Evolutionary conservation across 2,888 invertebrate genomes (phyloP), one percentile per base, ranked within the genome.

Genomic region (Boloria euphrosyne): DNA sequence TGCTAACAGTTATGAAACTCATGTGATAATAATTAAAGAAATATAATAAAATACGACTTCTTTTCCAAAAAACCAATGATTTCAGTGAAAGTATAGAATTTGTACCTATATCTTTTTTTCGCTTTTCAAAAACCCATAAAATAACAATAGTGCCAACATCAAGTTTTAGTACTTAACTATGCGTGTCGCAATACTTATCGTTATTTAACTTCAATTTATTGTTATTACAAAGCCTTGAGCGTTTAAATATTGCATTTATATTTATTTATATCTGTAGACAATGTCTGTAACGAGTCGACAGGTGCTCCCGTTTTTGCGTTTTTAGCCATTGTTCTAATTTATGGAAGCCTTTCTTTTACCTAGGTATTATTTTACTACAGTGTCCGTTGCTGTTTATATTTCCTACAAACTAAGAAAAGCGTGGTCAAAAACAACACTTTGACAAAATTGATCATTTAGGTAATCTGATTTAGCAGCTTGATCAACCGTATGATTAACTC

Each of bases 221-320:
- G 52, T 66, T 64, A 66, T 57, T 61, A 31, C 52, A 62, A 17
- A 61, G 50, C 46, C 63, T 66, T 60, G 57, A 61, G 57, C 57
- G 51, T 63, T 66, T 69, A 57, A 55, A 65, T 65, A 65, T 67
- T 65, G 38, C 46, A 57, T 61, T 16, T 63, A 53, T 57, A 46
- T 27, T 67, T 61, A 67, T 62, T 62, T 63, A 53, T 51, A 44
- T 62, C 53, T 58, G 58, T 18, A 51, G 58, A 58, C 67, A 52
- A 60, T 68, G 62, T 70, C 50, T 46, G 53, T 60, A 62, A 65
- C 55, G 57, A 64, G 57, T 31, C 62, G 66, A 58, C 70, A 70
- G 63, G 61, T 70, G 70, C 58, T 63, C 7, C 61, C 50, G 52
- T 57, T 66, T 57, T 66, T 63, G 44, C 47, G 6, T 31, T 31